phyloP scores from a whole-genome alignment of 2,797 vertebrate species.

The Parauchenoglanis ngamensis region DNA sequence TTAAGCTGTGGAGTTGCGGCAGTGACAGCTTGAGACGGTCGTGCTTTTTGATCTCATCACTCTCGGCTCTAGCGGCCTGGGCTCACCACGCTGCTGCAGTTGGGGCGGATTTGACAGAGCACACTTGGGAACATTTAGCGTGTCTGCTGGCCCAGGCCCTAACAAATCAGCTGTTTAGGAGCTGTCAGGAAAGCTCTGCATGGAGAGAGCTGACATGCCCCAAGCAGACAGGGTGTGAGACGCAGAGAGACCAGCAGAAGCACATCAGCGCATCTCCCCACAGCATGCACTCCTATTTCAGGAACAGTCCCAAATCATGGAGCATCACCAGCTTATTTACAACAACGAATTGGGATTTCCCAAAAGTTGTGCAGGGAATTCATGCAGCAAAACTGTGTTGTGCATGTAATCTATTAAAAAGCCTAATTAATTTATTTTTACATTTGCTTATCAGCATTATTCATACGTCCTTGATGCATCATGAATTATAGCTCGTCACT shows the following conservation, averaged over 20 bases:
- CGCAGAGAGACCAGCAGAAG: slow-evolving; percentile 32
- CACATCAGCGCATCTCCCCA: slow-evolving; percentile 25
- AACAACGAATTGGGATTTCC: slow-evolving; percentile 7
- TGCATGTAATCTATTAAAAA: not conserved
- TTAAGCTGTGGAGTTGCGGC: slow-evolving; percentile 21
- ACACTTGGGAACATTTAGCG: slow-evolving; percentile 60
- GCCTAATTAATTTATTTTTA: not conserved
- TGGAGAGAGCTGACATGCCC: slow-evolving; percentile 45
- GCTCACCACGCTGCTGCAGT: slow-evolving; percentile 39
- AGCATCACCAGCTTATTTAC: not conserved
- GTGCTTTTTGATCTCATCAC: slow-evolving; percentile 64
- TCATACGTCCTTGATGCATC: not conserved
- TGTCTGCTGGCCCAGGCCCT: slow-evolving; percentile 54
- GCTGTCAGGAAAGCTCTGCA: slow-evolving; percentile 56
- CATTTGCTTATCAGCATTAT: not conserved
- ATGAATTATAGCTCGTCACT: not conserved
- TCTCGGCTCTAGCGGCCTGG: slow-evolving; percentile 28
- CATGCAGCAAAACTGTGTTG: not conserved
- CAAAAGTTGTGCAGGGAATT: not conserved
- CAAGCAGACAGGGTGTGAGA: slow-evolving; percentile 39
- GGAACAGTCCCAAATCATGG: slow-evolving; percentile 29
- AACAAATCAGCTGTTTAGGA: slow-evolving; percentile 72
- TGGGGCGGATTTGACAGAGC: slow-evolving; percentile 59
- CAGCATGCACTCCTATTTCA: slow-evolving; percentile 27
- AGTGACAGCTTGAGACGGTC: slow-evolving; percentile 60